Evolutionary conservation across 2,113 vertebrate genomes (phyloP).

Genomic region (Coptodon rendalli): DNA sequence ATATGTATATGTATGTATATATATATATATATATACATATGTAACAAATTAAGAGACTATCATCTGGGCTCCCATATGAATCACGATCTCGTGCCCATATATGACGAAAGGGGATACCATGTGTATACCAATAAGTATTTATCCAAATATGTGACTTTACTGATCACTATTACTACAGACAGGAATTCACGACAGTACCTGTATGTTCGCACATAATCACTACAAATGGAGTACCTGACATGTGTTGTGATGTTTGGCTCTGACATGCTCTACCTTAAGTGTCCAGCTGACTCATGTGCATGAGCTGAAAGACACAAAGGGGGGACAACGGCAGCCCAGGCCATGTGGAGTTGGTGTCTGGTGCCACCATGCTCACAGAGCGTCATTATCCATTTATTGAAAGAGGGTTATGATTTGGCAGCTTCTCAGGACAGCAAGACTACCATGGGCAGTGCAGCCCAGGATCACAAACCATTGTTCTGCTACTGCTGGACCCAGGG

Average conservation of each 20-base stretch:
- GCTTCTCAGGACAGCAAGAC: background rate
- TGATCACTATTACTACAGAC: background rate
- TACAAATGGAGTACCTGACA: background rate
- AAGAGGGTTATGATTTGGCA: conserved; percentile 35
- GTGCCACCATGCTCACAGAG: conserved; percentile 11
- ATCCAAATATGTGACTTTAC: background rate
- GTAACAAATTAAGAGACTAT: background rate
- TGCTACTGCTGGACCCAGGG: background rate
- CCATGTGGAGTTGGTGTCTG: background rate
- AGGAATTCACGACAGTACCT: background rate
- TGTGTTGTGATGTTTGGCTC: conserved; percentile 15
- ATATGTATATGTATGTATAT: background rate
- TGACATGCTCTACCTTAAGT: background rate
- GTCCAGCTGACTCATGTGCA: conserved; percentile 11
- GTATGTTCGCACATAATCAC: background rate
- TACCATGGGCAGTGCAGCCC: conserved; percentile 1
- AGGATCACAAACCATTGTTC: background rate
- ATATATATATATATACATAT: background rate
- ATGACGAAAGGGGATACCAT: rapidly evolving
- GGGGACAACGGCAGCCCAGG: background rate
- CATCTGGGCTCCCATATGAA: rapidly evolving
- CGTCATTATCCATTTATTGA: conserved; percentile 27
- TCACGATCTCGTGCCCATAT: background rate
- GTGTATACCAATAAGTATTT: background rate
- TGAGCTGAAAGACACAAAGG: background rate